These are phyloP conservation scores for Micromesistius poutassou DNA, from an alignment of 2,797 vertebrate genomes.

Conservation along the genomic window DNA sequence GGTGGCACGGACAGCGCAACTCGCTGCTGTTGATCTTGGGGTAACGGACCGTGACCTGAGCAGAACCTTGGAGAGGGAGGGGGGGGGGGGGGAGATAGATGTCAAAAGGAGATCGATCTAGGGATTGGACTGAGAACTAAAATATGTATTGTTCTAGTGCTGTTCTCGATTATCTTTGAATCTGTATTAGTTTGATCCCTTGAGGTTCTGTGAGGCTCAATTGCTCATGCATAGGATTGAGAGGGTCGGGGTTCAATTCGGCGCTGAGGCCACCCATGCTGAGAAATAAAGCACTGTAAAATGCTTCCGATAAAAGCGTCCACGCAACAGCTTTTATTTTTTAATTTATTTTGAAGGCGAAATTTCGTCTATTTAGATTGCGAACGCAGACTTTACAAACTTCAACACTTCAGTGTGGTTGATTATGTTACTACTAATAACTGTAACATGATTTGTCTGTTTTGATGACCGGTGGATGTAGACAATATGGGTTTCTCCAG, in stretches of 20 bases:
- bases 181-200: background rate
- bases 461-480: background rate
- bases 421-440: background rate
- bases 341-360: no score
- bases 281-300: background rate
- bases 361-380: background rate
- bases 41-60: constrained; percentile 33
- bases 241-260: background rate
- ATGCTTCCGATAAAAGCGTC: background rate
- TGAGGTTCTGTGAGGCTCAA: background rate
- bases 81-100: no score
- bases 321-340: no score
- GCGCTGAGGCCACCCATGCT: background rate
- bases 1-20: constrained; percentile 31
- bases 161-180: background rate
- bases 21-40: constrained; percentile 19
- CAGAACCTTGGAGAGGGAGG: constrained; percentile 33
- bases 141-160: background rate
- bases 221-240: background rate
- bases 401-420: background rate
- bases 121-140: background rate
- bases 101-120: background rate
- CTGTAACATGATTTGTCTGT: background rate
- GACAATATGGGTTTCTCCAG: background rate
- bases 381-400: background rate